Evolutionary conservation across 1,140 invertebrate species (phyloP), one percentile per base, ranked within the genome.

Genomic region (Theocolax elegans): DNA sequence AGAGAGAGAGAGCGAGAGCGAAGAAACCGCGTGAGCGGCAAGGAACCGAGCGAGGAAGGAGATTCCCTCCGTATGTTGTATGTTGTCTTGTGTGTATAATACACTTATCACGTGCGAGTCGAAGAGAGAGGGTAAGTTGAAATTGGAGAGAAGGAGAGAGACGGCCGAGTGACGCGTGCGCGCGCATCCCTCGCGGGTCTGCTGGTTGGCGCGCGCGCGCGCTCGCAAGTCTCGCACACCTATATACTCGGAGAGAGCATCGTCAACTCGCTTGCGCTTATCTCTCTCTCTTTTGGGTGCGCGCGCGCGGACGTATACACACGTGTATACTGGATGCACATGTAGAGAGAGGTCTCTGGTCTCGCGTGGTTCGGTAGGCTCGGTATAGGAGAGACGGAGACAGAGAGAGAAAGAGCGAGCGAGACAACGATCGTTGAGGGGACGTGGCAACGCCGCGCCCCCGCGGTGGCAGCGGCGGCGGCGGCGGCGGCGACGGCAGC

Each of bases 361-460:
- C 42, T 9, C 42, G 42, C 42, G n/a, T 31, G 19, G n/a, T n/a
- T n/a, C n/a, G n/a, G n/a, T n/a, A n/a, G n/a, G n/a, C n/a, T n/a
- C n/a, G n/a, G 12, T 13, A 35, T 31, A 35, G 27, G n/a, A 12
- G 15, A n/a, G 31, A n/a, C n/a, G n/a, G n/a, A n/a, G n/a, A n/a
- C n/a, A n/a, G 3, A n/a, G 35, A 19, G 54, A 10, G 29, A 1
- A 38, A 35, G 17, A 31, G 64, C 19, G 31, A 31, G 42, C 63
- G 46, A 40, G 51, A 29, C 10, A n/a, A 13, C 29, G 54, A 48
- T 6, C 25, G 10, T 35, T 6, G 4, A 35, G 35, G 19, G 2
- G 31, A 66, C 35, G 46, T 69, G 67, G 63, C 63, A 70, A 67
- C 49, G 42, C 29, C 38, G 71, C 40, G 42, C 54, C 10, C 29